Percentiles rank a stretch among this genome's conserved stretches.
phyloP scores from a whole-genome alignment of 2,113 vertebrate species.

The Sander vitreus region DNA sequence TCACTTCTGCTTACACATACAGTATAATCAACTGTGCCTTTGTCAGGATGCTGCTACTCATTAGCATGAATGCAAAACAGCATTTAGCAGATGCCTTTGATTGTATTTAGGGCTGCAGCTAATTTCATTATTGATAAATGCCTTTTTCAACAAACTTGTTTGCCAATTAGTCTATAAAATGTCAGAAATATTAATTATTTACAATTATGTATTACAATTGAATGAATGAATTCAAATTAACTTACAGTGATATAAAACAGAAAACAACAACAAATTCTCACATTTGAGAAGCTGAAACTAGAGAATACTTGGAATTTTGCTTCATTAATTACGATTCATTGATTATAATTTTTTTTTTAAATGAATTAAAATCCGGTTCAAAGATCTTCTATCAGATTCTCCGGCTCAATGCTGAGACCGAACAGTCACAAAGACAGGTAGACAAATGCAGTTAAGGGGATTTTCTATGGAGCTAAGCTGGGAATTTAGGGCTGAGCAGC shows the following conservation, averaged over 20 bases:
- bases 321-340: background rate
- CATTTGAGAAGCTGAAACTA: background rate
- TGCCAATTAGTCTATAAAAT: background rate
- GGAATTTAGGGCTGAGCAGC: constrained; percentile 63
- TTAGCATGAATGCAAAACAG: background rate
- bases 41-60: background rate
- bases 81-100: background rate
- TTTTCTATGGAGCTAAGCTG: constrained; percentile 67
- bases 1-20: background rate
- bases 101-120: background rate
- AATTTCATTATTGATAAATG: background rate
- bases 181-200: background rate
- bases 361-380: background rate
- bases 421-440: constrained; percentile 25
- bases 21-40: background rate
- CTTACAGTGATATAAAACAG: background rate
- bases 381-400: background rate
- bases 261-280: background rate
- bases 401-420: background rate
- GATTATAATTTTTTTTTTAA: no score
- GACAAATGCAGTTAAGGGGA: constrained; percentile 51
- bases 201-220: no score
- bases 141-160: background rate
- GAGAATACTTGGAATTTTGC: background rate
- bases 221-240: background rate